Evolutionary conservation across 2,113 vertebrate genomes (phyloP).

Genomic region (Alosa alosa): DNA sequence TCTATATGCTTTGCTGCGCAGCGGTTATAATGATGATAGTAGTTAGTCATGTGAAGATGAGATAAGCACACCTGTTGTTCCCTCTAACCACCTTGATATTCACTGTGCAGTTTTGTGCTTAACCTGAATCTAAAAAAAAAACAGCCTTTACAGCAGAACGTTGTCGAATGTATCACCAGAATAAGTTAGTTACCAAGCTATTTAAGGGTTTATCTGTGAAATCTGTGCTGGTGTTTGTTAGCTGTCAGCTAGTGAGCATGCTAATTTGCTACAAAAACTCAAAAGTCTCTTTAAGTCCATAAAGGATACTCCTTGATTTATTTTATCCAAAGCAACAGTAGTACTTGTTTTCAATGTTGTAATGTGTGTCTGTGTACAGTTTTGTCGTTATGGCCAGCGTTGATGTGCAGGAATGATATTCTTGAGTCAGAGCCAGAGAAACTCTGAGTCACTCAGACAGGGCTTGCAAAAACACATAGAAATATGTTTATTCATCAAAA

Average conservation of each 20-base stretch:
- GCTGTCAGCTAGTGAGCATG: neutral
- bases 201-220: neutral
- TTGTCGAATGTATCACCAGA: neutral
- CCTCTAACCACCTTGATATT: neutral
- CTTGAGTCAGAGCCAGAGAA: neutral
- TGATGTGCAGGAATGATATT: neutral
- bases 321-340: neutral
- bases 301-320: neutral
- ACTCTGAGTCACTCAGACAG: neutral
- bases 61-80: neutral
- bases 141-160: neutral
- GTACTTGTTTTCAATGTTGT: neutral
- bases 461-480: neutral
- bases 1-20: no score
- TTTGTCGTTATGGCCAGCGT: neutral
- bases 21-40: neutral
- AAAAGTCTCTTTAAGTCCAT: no score
- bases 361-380: neutral
- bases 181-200: neutral
- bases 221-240: neutral
- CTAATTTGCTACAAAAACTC: neutral
- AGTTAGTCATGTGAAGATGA: neutral
- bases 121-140: neutral
- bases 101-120: neutral
- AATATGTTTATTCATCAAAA: slow-evolving; percentile 5